Evolutionary conservation across 2,888 invertebrate species (phyloP).

Genomic region (Phalangium opilio): DNA sequence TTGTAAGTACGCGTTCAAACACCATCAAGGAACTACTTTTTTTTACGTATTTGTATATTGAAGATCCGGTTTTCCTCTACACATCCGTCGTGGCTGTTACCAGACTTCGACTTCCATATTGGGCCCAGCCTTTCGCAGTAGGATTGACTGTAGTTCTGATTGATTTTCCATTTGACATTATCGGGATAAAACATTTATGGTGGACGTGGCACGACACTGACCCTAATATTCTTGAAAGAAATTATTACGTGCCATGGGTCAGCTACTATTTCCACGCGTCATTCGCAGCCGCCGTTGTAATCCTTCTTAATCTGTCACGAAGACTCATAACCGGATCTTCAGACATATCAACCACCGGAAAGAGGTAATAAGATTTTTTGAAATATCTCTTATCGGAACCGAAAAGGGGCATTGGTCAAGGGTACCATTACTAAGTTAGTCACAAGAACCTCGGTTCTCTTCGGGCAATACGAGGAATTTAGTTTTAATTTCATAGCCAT

Average conservation of each 20-base stretch:
- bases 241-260: constrained; percentile 70
- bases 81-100: constrained; percentile 36
- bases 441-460: too few species aligned
- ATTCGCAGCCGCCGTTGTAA: constrained; percentile 54
- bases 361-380: too few species aligned
- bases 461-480: too few species aligned
- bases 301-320: constrained; percentile 46
- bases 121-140: constrained; percentile 40
- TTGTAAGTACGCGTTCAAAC: constrained; percentile 47
- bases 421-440: too few species aligned
- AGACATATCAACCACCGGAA: too few species aligned
- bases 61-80: constrained; percentile 39
- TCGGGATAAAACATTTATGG: constrained; percentile 57
- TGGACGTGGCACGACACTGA: constrained; percentile 63
- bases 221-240: constrained; percentile 45
- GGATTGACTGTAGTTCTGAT: constrained; percentile 53
- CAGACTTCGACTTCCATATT: constrained; percentile 35
- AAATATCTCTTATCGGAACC: too few species aligned
- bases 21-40: too few species aligned
- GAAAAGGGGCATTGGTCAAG: too few species aligned
- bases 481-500: too few species aligned
- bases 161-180: constrained; percentile 63
- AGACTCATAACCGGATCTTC: constrained; percentile 36
- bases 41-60: constrained; percentile 14
- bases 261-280: constrained; percentile 66